Evolutionary conservation across 2,113 vertebrate species (phyloP), one percentile per base, ranked within the genome.

Genomic region (Pomatorhinus ruficollis): DNA sequence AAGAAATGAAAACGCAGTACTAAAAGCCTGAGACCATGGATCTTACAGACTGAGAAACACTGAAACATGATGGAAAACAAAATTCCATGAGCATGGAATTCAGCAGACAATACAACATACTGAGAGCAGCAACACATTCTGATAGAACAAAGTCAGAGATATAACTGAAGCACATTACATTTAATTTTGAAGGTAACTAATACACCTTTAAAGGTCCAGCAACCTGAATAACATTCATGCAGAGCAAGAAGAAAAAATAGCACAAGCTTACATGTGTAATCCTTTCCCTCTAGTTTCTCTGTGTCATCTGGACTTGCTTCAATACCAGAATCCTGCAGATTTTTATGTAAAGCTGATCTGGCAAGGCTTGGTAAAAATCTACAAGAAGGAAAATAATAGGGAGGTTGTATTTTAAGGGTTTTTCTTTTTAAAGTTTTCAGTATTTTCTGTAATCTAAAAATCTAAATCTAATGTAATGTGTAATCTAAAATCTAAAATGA

Each of bases 331-430:
- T 98, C 98, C 63, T 97, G 76, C 20, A 99, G 97, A 88, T 97
- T 98, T 97, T 99, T 99, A 79, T 99, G 98, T 63, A 99, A 98
- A 59, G 99, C 98, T 59, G 98, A 98, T 39, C 98, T 98, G 47
- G 99, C 99, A 39, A 99, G 98, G 35, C 93, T 99, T 92, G 99
- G 99, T 83, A 99, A 98, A 97, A 99, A 99, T 97, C 99, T 99
- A 72, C 83, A 86, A 56, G 11, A 71, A 86, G 18, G 19, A 25
- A 20, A 54, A 57, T 8, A 74, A 80, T 2, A 37, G 5, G 33
- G 17, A 64, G 23, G 21, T 17, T 61, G 44, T 75, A 84, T 74
- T 69, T 64, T 60, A 52, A 68, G 35, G 1, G 4, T 19, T 70
- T n/a, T 60, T 86, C 21, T 52, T 91, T 33, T 42, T 4, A 2